These are phyloP conservation scores for Falco columbarius DNA, from an alignment of 2,797 vertebrate genomes.

Conservation along the genomic window DNA sequence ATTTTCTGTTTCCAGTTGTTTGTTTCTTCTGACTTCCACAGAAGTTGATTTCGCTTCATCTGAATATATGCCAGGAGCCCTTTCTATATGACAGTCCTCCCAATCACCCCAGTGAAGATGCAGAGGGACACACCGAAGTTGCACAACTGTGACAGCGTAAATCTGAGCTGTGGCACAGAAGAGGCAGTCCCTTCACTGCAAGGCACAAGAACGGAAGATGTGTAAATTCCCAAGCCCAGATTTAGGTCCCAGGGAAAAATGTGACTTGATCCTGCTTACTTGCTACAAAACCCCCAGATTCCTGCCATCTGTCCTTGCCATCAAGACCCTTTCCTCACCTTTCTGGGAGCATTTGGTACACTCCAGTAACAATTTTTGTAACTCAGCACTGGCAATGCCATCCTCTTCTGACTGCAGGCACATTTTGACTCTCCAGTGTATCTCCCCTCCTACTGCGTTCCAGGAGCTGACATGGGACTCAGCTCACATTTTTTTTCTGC, in stretches of 20 bases:
- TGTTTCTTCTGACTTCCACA: not conserved
- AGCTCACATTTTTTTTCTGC: not conserved
- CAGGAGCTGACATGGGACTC: not conserved
- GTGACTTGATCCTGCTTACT: not conserved
- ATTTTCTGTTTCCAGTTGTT: not conserved
- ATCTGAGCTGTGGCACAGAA: accelerated
- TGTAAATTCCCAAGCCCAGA: not conserved
- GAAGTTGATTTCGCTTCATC: not conserved
- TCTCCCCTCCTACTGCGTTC: not conserved
- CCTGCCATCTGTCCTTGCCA: not conserved
- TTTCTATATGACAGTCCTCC: not conserved
- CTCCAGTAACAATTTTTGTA: not conserved
- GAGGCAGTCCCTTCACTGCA: not conserved
- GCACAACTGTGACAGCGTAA: accelerated
- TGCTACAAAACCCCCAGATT: not conserved
- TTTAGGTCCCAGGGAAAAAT: not conserved
- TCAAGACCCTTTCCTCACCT: not conserved
- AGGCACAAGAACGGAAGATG: not conserved
- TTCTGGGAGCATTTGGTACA: not conserved
- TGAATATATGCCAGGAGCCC: not conserved
- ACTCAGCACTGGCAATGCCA: not conserved
- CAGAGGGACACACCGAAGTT: not conserved
- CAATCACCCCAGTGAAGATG: not conserved
- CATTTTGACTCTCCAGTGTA: not conserved
- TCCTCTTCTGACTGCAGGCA: not conserved